phyloP scores from a whole-genome alignment of 2,888 invertebrate genomes.

The Drepanosiphum platanoidis region DNA sequence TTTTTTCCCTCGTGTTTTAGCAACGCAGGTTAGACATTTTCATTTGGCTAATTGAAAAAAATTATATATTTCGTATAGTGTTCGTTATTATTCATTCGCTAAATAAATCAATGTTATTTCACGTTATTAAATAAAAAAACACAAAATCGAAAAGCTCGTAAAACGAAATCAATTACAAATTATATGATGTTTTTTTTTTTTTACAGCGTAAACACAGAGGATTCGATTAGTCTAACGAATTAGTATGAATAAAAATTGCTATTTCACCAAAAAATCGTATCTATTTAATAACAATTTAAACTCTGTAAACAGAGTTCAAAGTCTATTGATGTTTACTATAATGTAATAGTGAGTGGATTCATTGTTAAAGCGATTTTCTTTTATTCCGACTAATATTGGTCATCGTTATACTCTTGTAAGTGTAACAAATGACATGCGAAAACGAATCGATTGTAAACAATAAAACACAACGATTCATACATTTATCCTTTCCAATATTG shows the following conservation, averaged over 20 bases:
- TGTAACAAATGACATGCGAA: slow-evolving; percentile 18
- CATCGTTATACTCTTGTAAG: background rate
- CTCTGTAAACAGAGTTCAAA: background rate
- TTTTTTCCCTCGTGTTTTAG: too few relatives aligned
- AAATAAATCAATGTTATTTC: background rate
- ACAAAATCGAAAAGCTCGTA: background rate
- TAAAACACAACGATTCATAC: slow-evolving; percentile 32
- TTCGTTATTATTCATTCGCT: background rate
- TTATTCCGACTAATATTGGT: background rate
- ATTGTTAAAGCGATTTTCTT: slow-evolving; percentile 7
- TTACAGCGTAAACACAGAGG: background rate
- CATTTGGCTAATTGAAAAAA: background rate
- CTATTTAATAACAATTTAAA: background rate
- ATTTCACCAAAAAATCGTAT: background rate
- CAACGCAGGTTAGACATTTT: too few relatives aligned
- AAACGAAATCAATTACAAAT: background rate
- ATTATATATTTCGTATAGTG: background rate
- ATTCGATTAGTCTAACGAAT: background rate
- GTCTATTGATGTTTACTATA: background rate
- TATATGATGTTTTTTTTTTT: background rate
- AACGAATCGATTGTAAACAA: slow-evolving; percentile 5
- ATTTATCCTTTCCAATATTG: background rate
- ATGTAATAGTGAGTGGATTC: background rate
- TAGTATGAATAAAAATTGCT: background rate
- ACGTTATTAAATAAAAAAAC: background rate